Percentiles rank a stretch among this genome's conserved stretches.
phyloP scores from a whole-genome alignment of 2,888 invertebrate species.

The Drosophila testacea region DNA sequence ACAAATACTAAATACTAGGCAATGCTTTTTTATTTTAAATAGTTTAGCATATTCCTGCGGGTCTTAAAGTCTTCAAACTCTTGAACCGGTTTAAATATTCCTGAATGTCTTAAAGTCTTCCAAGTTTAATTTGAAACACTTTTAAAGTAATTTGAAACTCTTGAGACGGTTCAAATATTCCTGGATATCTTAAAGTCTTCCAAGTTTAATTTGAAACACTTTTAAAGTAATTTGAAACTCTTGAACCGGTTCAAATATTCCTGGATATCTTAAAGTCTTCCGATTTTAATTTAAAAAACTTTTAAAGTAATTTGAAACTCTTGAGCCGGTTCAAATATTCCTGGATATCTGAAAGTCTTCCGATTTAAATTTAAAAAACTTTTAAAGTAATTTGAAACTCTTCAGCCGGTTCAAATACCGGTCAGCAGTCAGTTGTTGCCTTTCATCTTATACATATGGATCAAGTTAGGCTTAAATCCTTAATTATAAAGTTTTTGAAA shows the following conservation, averaged over 20 bases:
- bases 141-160: not conserved
- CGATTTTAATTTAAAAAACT: not conserved
- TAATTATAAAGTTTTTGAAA: no score
- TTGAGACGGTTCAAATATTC: not conserved
- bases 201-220: not conserved
- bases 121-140: not conserved
- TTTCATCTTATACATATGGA: no score
- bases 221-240: not conserved
- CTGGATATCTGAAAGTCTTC: not conserved
- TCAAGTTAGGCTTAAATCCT: no score
- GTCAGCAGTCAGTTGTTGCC: not conserved
- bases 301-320: not conserved
- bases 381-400: not conserved
- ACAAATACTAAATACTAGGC: slow-evolving; percentile 3
- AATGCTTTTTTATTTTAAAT: not conserved
- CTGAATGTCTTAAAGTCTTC: not conserved
- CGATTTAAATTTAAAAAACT: not conserved
- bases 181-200: not conserved
- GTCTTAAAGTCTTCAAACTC: not conserved
- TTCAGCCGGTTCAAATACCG: not conserved
- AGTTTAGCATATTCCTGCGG: not conserved
- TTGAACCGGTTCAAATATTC: no score
- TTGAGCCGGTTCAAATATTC: not conserved
- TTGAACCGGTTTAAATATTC: no score
- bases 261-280: not conserved